A percentile compares a stretch with the other conserved stretches of the same genome.
Conservation (phyloP, 2,888 invertebrate species). For the Hyles lineata region DNA sequence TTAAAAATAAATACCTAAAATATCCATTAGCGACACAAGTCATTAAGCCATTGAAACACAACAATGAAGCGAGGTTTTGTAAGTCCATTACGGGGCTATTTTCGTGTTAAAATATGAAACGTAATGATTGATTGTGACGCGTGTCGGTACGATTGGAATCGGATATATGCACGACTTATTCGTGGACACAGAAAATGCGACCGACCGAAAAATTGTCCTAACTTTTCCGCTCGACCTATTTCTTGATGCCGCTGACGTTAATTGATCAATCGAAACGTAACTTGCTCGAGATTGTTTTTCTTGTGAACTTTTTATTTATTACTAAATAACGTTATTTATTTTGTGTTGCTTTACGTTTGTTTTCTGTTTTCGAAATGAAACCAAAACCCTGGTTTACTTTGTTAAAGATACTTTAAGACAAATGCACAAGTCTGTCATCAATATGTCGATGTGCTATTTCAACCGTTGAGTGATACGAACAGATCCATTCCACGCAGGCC, state of each 20-base stretch:
- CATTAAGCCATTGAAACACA: neutral
- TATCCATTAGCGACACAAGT: neutral
- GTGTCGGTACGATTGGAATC: constrained; percentile 43
- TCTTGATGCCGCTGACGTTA: constrained; percentile 3
- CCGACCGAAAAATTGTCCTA: constrained; percentile 29
- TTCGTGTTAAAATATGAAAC: constrained; percentile 32
- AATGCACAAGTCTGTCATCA: neutral
- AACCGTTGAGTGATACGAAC: neutral
- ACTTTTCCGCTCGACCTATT: neutral
- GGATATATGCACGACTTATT: constrained; percentile 48
- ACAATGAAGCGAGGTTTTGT: neutral
- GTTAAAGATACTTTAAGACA: too few species aligned
- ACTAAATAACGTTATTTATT: neutral
- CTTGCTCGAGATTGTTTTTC: neutral
- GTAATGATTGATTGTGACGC: constrained; percentile 50
- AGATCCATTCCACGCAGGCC: neutral
- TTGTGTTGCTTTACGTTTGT: neutral
- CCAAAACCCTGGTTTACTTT: too few species aligned
- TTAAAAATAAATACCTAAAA: neutral
- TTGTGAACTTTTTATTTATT: neutral
- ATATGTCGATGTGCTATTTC: neutral
- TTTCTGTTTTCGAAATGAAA: neutral
- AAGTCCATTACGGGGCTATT: constrained; percentile 4
- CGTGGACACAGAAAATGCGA: constrained; percentile 46
- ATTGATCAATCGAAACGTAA: constrained; percentile 16